Evolutionary conservation across 2,888 invertebrate genomes (phyloP).

Genomic region (Volucella zonaria): DNA sequence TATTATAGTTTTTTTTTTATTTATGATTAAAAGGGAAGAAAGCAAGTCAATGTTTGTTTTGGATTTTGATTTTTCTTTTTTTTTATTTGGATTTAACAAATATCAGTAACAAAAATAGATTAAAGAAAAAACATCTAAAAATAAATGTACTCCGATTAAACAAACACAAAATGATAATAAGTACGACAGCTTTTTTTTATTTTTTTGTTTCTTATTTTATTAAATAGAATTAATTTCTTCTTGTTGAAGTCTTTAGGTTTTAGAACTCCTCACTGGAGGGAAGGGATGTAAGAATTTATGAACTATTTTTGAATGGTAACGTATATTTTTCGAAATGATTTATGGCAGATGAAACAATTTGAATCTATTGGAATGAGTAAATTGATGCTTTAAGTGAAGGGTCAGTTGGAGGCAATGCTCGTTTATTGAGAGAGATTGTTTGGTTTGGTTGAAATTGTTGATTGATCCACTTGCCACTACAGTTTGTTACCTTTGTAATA

Average conservation of each 20-base stretch:
- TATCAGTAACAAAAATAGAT: conserved; percentile 40
- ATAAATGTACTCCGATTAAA: conserved; percentile 69
- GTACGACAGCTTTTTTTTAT: conserved; percentile 12
- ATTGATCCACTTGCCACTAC: no score
- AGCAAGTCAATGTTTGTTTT: conserved; percentile 50
- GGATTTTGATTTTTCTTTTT: neutral
- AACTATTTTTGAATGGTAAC: conserved; percentile 19
- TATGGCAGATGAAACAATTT: conserved; percentile 29
- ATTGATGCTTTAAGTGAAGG: conserved; percentile 9
- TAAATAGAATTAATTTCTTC: neutral
- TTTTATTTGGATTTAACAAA: conserved; percentile 46
- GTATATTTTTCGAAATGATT: conserved; percentile 34
- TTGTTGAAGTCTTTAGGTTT: neutral
- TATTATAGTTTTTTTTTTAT: conserved; percentile 37
- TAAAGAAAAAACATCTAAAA: conserved; percentile 65
- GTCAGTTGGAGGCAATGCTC: conserved; percentile 17
- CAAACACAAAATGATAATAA: conserved; percentile 66
- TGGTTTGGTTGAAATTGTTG: neutral
- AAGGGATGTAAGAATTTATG: conserved; percentile 26
- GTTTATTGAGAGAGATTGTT: conserved; percentile 21
- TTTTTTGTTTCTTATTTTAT: conserved; percentile 1
- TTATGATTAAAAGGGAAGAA: conserved; percentile 49
- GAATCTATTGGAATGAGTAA: conserved; percentile 14
- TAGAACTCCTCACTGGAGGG: conserved; percentile 1
- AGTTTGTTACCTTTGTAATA: no score